A percentile compares a stretch with the other conserved stretches of the same genome.
Conservation (phyloP, 2,888 invertebrate genomes). For the Dryobota labecula region DNA sequence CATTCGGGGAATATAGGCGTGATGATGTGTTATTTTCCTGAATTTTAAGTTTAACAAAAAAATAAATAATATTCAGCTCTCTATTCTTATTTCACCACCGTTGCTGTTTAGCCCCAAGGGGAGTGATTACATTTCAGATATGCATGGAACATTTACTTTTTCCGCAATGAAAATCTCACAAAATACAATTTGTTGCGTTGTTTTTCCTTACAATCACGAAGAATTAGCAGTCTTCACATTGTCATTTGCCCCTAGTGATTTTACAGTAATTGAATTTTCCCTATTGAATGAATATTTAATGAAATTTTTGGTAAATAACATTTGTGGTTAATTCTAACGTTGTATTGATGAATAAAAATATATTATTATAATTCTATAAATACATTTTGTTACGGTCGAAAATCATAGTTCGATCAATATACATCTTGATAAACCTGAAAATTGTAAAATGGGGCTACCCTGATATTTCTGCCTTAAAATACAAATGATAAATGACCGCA, state of each 20-base stretch:
- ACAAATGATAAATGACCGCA: neutral
- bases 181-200: neutral
- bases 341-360: neutral
- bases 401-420: too few species aligned
- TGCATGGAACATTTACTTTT: slow-evolving; percentile 3
- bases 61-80: too few species aligned
- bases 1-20: too few species aligned
- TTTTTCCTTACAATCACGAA: neutral
- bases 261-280: too few species aligned
- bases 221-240: neutral
- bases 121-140: slow-evolving; percentile 15
- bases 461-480: neutral
- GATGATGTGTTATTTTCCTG: too few species aligned
- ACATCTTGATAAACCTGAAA: neutral
- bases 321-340: neutral
- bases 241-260: neutral
- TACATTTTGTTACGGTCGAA: neutral
- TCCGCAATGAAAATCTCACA: neutral
- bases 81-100: slow-evolving; percentile 13
- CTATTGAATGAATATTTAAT: neutral
- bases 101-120: neutral
- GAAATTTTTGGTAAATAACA: neutral
- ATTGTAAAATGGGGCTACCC: neutral
- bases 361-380: neutral
- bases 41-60: too few species aligned